Conservation (phyloP, 1,140 invertebrate species). For the Diorhabda carinulata region DNA sequence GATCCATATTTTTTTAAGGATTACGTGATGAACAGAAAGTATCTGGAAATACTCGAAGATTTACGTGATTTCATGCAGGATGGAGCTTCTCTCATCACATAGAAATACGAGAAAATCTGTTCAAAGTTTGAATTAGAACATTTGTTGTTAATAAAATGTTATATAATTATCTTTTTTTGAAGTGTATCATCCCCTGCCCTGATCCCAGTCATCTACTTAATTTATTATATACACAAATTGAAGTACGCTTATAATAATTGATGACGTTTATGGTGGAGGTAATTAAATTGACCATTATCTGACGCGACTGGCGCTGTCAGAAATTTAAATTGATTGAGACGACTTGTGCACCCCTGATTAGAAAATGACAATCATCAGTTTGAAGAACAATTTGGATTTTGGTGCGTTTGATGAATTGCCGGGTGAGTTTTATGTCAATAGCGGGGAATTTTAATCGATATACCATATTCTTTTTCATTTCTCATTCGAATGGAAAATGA, state of each 20-base stretch:
- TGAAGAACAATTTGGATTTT: slow-evolving; percentile 12
- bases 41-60: too few relatives aligned
- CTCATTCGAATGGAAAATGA: slow-evolving; percentile 2
- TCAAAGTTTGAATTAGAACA: too few relatives aligned
- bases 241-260: slow-evolving; percentile 12
- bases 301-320: slow-evolving; percentile 8
- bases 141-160: too few relatives aligned
- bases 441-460: slow-evolving; percentile 6
- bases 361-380: slow-evolving; percentile 10
- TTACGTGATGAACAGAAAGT: too few relatives aligned
- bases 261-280: background rate
- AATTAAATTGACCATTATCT: slow-evolving; percentile 14
- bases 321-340: slow-evolving; percentile 8
- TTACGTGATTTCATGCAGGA: too few relatives aligned
- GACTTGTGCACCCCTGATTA: background rate
- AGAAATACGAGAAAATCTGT: too few relatives aligned
- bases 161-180: too few relatives aligned
- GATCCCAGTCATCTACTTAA: too few relatives aligned
- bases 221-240: background rate
- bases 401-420: slow-evolving; percentile 3
- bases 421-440: background rate
- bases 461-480: background rate
- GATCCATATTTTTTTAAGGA: too few relatives aligned
- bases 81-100: too few relatives aligned
- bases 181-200: too few relatives aligned